A percentile compares a stretch with the other conserved stretches of the same genome.
phyloP scores from a whole-genome alignment of 2,888 invertebrate species.

The Parnassius apollo region DNA sequence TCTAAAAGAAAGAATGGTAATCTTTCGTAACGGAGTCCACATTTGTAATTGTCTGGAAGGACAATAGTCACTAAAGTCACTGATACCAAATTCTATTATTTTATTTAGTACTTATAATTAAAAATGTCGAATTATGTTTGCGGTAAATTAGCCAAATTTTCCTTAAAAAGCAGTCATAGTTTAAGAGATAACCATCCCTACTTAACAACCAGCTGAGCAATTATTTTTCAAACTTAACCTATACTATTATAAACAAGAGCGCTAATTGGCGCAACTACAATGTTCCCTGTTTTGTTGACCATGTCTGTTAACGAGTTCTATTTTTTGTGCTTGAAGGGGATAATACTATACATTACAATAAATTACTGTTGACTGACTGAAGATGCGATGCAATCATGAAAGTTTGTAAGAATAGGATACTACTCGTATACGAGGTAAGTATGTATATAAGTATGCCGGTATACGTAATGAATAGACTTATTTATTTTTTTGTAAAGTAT shows the following conservation, averaged over 20 bases:
- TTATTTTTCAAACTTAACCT: constrained; percentile 9
- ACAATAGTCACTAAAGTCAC: no score
- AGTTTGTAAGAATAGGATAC: constrained; percentile 4
- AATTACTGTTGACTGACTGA: constrained; percentile 11
- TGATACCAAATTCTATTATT: no score
- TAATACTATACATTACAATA: constrained; percentile 22
- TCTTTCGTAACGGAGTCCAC: background rate
- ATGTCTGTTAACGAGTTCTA: constrained; percentile 10
- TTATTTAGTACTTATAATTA: no score
- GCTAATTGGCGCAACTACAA: constrained; percentile 17
- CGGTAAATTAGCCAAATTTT: no score
- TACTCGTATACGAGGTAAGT: background rate
- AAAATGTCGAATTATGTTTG: no score
- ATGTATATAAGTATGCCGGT: background rate
- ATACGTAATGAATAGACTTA: no score
- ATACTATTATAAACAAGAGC: constrained; percentile 16
- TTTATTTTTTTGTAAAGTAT: no score
- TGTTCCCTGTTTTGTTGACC: constrained; percentile 24
- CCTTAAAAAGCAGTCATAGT: constrained; percentile 11
- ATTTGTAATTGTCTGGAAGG: no score
- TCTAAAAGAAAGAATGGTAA: background rate
- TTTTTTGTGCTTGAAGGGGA: constrained; percentile 12
- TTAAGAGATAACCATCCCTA: constrained; percentile 7
- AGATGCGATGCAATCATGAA: constrained; percentile 9
- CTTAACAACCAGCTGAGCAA: constrained; percentile 18